phyloP scores from a whole-genome alignment of 2,888 invertebrate genomes.

The Drosophila birchii region DNA sequence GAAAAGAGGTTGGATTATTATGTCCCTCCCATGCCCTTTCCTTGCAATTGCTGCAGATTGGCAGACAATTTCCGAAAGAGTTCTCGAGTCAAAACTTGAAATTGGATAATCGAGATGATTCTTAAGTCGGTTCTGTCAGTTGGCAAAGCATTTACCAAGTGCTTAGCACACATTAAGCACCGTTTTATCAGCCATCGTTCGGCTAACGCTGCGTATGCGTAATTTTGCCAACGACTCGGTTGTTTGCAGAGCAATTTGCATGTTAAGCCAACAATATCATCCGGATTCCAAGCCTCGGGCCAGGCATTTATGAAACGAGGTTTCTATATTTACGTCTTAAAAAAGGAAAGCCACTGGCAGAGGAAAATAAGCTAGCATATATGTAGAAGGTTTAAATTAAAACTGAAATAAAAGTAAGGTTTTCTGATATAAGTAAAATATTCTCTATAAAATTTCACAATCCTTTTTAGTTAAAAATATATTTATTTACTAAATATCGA shows the following conservation, averaged over 20 bases:
- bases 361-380: neutral
- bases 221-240: constrained; percentile 56
- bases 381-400: constrained; percentile 1
- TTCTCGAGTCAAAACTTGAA: constrained; percentile 47
- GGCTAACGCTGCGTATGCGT: constrained; percentile 63
- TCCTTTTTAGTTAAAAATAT: too few relatives aligned
- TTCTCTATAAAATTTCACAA: too few relatives aligned
- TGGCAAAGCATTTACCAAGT: constrained; percentile 70
- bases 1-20: neutral
- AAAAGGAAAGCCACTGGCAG: neutral
- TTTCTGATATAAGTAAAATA: neutral
- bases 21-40: neutral
- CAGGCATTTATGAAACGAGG: constrained; percentile 41
- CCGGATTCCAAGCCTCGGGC: constrained; percentile 14
- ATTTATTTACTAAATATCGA: neutral
- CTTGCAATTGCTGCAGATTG: constrained; percentile 35
- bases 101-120: constrained; percentile 69
- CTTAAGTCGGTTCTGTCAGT: constrained; percentile 63
- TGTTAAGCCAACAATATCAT: constrained; percentile 37
- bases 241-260: constrained; percentile 68
- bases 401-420: neutral
- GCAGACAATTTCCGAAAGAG: constrained; percentile 36
- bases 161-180: constrained; percentile 62
- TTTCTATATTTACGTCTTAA: constrained; percentile 4
- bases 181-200: constrained; percentile 57